Evolutionary conservation across 2,797 vertebrate species (phyloP).

Genomic region (Dallia pectoralis): DNA sequence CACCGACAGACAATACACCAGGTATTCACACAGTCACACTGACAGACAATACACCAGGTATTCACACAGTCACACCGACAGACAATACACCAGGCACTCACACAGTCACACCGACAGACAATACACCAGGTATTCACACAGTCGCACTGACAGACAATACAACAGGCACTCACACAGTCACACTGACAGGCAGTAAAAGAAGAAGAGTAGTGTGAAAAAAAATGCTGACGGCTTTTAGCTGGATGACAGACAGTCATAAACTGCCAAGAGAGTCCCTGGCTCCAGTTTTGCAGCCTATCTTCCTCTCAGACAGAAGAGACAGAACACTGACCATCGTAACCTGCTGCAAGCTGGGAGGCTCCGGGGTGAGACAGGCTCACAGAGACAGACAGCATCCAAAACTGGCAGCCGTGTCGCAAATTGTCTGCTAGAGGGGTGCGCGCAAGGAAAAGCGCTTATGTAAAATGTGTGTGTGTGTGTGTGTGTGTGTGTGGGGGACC

Average conservation of each 20-base stretch:
- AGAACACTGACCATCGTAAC: conserved; percentile 23
- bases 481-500: conserved; percentile 35
- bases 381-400: conserved; percentile 19
- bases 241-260: conserved; percentile 25
- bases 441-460: conserved; percentile 32
- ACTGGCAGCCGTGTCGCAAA: conserved; percentile 1
- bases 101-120: too few relatives aligned
- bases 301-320: conserved; percentile 18
- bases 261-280: conserved; percentile 13
- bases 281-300: conserved; percentile 42
- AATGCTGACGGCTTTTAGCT: too few relatives aligned
- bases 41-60: neutral
- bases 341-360: conserved; percentile 22
- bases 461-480: conserved; percentile 38
- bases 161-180: neutral
- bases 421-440: neutral
- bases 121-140: neutral
- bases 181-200: neutral
- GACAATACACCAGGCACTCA: neutral
- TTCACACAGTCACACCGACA: neutral
- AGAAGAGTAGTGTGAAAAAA: neutral
- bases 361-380: conserved; percentile 35
- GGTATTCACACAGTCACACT: too few relatives aligned
- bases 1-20: too few relatives aligned
- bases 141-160: neutral